These are phyloP conservation scores for Champsocephalus esox DNA, from an alignment of 2,797 vertebrate genomes.

Conservation along the genomic window DNA sequence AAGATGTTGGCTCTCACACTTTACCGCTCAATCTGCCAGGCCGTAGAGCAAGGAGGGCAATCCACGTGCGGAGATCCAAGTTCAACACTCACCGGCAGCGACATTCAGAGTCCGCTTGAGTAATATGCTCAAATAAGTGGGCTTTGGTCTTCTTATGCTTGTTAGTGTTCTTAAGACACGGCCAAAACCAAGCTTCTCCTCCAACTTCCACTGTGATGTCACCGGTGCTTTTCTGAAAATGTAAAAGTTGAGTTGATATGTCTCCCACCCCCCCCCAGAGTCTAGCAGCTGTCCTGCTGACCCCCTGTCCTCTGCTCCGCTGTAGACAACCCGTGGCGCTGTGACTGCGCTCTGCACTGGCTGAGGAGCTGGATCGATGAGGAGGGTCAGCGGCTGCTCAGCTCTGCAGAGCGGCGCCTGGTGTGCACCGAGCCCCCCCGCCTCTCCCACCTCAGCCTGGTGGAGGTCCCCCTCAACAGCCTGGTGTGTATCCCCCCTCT, in stretches of 20 bases:
- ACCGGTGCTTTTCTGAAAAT: too few species aligned
- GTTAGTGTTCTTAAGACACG: too few species aligned
- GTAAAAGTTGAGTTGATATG: background rate
- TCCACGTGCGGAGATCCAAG: too few species aligned
- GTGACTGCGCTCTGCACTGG: conserved; percentile 93
- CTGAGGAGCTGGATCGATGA: conserved; percentile 90
- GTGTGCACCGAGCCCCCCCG: conserved; percentile 90
- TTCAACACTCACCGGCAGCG: too few species aligned
- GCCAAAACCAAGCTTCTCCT: too few species aligned
- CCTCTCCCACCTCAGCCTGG: conserved; percentile 88
- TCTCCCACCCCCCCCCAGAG: background rate
- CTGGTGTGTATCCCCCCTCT: conserved; percentile 91
- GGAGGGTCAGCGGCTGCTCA: conserved; percentile 89
- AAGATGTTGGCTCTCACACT: too few species aligned
- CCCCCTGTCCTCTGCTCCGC: conserved; percentile 1
- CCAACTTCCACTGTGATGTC: too few species aligned
- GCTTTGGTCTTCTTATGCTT: too few species aligned
- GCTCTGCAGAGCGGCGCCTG: conserved; percentile 88
- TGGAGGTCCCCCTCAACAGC: conserved; percentile 90
- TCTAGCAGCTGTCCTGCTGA: background rate
- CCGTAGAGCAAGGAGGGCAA: too few species aligned
- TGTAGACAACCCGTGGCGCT: conserved; percentile 93
- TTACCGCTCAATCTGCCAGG: too few species aligned
- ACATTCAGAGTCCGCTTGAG: too few species aligned
- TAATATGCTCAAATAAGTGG: too few species aligned